A percentile compares a stretch with the other conserved stretches of the same genome.
Evolutionary conservation across 2,888 invertebrate genomes (phyloP).

Genomic region (Aleiodes leptofemur): DNA sequence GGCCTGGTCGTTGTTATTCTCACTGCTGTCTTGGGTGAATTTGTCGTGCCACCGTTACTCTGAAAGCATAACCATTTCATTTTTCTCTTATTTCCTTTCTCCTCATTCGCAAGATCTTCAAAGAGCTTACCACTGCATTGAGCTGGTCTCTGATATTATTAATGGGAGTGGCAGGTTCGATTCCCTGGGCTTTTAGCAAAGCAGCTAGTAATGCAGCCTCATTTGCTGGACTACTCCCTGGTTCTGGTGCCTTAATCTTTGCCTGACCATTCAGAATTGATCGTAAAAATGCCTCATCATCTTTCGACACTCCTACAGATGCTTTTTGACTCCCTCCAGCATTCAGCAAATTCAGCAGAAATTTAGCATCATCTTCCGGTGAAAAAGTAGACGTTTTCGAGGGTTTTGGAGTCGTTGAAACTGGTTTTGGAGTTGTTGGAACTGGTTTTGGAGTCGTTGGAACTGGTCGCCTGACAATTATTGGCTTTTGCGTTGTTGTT

Average conservation of each 20-base stretch:
- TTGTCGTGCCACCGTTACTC: constrained; percentile 28
- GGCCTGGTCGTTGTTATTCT: constrained; percentile 72
- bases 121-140: constrained; percentile 78
- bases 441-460: constrained; percentile 67
- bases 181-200: constrained; percentile 83
- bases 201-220: constrained; percentile 84
- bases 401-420: constrained; percentile 47
- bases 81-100: background rate
- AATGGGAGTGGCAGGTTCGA: constrained; percentile 82
- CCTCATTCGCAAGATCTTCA: constrained; percentile 66
- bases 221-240: constrained; percentile 76
- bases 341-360: constrained; percentile 65
- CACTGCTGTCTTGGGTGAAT: constrained; percentile 53
- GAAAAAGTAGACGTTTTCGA: constrained; percentile 62
- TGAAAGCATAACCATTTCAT: background rate
- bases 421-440: constrained; percentile 52
- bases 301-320: constrained; percentile 39
- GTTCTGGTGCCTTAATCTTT: constrained; percentile 59
- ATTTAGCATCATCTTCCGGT: constrained; percentile 69
- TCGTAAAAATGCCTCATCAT: constrained; percentile 67
- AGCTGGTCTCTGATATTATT: constrained; percentile 80
- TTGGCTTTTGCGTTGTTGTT: constrained; percentile 54
- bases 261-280: constrained; percentile 63
- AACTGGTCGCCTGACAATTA: constrained; percentile 72
- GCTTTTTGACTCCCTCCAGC: constrained; percentile 51